Percentiles rank a stretch among this genome's conserved stretches.
Conservation (phyloP, 1,140 invertebrate genomes). For the Nylanderia fulva region DNA sequence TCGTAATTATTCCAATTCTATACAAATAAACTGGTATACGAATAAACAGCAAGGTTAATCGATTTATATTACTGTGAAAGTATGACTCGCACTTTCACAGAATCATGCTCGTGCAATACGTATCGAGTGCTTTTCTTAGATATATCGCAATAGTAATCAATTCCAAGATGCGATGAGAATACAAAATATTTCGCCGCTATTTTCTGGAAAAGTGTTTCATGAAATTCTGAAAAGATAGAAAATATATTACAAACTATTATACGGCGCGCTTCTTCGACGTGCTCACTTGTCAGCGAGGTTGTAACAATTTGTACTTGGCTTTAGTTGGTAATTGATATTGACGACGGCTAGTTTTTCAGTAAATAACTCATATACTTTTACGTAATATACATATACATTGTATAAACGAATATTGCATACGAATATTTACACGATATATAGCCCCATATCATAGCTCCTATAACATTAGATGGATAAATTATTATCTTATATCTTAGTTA, state of each 20-base stretch:
- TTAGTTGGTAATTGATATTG: conserved; percentile 40
- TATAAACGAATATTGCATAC: not conserved
- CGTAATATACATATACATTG: not conserved
- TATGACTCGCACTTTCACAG: conserved; percentile 14
- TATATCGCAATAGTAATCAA: not conserved
- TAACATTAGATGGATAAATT: not conserved
- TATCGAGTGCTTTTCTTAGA: conserved; percentile 46
- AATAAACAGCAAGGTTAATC: not conserved
- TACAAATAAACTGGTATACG: not conserved
- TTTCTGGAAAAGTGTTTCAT: conserved; percentile 56
- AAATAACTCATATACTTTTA: conserved; percentile 5
- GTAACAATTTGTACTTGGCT: conserved; percentile 37
- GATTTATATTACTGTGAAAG: not conserved
- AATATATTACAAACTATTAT: conserved; percentile 45
- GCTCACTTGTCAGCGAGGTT: conserved; percentile 33
- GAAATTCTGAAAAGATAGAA: conserved; percentile 57
- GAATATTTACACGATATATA: not conserved
- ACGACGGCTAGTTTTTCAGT: conserved; percentile 18
- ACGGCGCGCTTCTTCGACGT: conserved; percentile 11
- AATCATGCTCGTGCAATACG: not conserved
- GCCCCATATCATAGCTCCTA: not conserved
- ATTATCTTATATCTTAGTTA: no score
- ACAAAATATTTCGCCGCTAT: conserved; percentile 24
- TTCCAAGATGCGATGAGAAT: conserved; percentile 38
- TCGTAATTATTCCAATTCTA: not conserved